A percentile compares a stretch with the other conserved stretches of the same genome.
Conservation (phyloP, 2,797 vertebrate genomes). For the Forpus xanthops region DNA sequence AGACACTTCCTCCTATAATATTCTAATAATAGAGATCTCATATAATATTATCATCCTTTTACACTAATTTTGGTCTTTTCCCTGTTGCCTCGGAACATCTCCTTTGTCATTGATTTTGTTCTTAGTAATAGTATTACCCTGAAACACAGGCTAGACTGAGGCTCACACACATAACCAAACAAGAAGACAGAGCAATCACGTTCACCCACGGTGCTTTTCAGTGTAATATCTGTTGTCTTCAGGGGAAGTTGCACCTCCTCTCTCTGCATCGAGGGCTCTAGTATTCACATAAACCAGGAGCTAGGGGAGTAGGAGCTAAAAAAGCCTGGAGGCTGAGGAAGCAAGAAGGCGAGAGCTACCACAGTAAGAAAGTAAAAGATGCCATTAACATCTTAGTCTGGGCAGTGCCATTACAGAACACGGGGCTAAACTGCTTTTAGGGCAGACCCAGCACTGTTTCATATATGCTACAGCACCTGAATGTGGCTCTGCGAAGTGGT, state of each 20-base stretch:
- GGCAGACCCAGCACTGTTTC: background rate
- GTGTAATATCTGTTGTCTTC: background rate
- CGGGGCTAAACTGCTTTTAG: background rate
- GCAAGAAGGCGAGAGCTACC: background rate
- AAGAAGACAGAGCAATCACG: background rate
- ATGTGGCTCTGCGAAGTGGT: background rate
- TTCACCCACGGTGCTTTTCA: background rate
- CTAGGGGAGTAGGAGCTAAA: background rate
- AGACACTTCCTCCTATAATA: background rate
- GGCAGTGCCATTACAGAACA: background rate
- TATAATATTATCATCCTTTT: background rate
- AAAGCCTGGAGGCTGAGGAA: background rate
- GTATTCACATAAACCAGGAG: background rate
- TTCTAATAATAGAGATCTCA: background rate
- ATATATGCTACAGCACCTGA: background rate
- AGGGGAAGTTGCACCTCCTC: background rate
- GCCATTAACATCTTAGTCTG: fast-evolving
- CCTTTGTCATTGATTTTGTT: background rate
- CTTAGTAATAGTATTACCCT: background rate
- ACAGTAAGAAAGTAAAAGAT: background rate
- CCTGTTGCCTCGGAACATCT: background rate
- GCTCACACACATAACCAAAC: background rate
- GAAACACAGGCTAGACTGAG: background rate
- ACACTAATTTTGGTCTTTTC: background rate
- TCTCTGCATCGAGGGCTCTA: background rate